phyloP scores from a whole-genome alignment of 2,113 vertebrate genomes.

The Athene noctua region DNA sequence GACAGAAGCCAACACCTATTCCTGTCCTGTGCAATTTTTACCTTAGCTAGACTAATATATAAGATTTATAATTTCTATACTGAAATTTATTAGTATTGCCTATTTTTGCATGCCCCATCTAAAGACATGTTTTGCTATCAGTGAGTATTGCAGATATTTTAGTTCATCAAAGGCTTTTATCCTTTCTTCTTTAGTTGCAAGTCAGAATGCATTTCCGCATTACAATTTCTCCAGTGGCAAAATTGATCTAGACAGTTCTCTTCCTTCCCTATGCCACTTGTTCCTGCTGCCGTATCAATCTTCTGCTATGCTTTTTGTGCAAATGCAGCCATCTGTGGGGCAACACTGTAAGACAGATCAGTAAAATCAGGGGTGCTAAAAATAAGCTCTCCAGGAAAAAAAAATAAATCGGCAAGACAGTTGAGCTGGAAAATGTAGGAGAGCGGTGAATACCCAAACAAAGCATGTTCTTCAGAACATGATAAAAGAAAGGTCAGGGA shows the following conservation, averaged over 20 bases:
- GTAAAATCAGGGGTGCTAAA: constrained; percentile 10
- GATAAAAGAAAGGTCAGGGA: neutral
- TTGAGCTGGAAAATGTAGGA: neutral
- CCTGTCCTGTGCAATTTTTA: neutral
- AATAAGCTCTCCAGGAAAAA: neutral
- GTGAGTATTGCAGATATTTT: neutral
- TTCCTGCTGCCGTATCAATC: constrained; percentile 40
- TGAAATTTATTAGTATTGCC: neutral
- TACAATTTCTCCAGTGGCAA: neutral
- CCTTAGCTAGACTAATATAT: neutral
- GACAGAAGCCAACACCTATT: neutral
- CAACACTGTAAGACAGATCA: constrained; percentile 1
- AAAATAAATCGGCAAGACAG: neutral
- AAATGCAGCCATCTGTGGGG: constrained; percentile 41
- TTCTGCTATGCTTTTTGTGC: constrained; percentile 6
- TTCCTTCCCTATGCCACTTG: neutral
- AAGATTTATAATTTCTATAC: neutral
- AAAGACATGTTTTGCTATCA: neutral
- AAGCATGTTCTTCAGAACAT: neutral
- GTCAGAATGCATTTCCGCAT: neutral
- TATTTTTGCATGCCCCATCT: neutral
- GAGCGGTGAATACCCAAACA: neutral
- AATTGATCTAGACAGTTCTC: constrained; percentile 6
- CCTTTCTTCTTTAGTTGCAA: neutral
- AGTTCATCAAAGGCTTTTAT: neutral